Conservation (phyloP, 2,797 vertebrate genomes). For the Intellagama lesueurii region DNA sequence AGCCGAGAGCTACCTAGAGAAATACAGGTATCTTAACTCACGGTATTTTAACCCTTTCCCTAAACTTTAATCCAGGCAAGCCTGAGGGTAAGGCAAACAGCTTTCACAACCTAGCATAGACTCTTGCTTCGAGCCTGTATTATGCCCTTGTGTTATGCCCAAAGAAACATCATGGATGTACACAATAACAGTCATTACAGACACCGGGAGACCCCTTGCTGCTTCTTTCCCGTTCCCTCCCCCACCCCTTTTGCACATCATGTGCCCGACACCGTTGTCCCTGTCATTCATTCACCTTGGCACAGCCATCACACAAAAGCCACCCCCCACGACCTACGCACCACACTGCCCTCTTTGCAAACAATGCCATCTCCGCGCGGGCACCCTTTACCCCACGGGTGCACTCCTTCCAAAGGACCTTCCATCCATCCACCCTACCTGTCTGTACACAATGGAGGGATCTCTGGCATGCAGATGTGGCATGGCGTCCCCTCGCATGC, state of each 20-base stretch:
- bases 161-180: background rate
- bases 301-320: background rate
- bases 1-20: background rate
- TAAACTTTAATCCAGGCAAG: background rate
- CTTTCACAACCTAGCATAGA: background rate
- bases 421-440: background rate
- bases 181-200: background rate
- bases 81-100: background rate
- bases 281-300: background rate
- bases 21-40: too few species aligned
- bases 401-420: background rate
- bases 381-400: background rate
- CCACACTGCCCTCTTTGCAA: background rate
- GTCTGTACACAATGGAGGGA: background rate
- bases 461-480: background rate
- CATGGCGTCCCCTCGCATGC: background rate
- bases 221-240: background rate
- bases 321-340: too few species aligned
- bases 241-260: background rate
- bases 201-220: background rate
- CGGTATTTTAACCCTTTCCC: too few species aligned
- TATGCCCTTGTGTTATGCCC: background rate
- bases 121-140: background rate
- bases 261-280: background rate
- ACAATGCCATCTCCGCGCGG: conserved; percentile 16